Evolutionary conservation across 1,140 invertebrate species (phyloP), one percentile per base, ranked within the genome.

Genomic region (Drosophila athabasca): DNA sequence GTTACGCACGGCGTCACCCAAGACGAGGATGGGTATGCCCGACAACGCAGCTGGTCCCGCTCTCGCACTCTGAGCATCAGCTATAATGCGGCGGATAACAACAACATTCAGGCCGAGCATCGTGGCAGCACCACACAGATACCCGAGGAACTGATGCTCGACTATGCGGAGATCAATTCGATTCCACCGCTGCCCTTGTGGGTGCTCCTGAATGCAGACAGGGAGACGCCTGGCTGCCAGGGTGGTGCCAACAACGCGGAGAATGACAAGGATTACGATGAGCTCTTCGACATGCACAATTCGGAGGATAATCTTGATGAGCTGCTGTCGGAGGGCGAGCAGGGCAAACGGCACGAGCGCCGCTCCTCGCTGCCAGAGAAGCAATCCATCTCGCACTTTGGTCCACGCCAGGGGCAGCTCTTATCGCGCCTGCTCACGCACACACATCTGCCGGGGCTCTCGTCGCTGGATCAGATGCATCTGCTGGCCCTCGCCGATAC

Each of bases 381-480:
- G 71, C 94, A 95, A 79, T 94, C 94, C 9, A 93, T 97, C 46
- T 96, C 96, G 2, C 95, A 97, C 87, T 97, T 97, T 79, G 96
- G 96, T 1, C 96, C 96, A 0, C 93, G 96, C 62, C 96, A 97
- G 93, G 96, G 95, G 76, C 90, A 92, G 64, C 73, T 97, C 0
- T 92, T 99, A 7, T 97, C 97, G 0, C 94, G 97, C 3, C 93
- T 99, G 17, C 93, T 99, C 9, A 99, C 98, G 0, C 98, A 99
- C 91, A 98, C 97, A 2, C 98, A 99, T 92, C 93, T 99, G 17
- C 99, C 99, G 1, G 98, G 98, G 0, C 93, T 99, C 4, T 99
- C 98, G 2, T 98, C 97, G 89, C 94, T 99, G 22, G 99, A 99
- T 93, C 99, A 99, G 92, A 99, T 99, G 98, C 99, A 99, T 93